A percentile compares a stretch with the other conserved stretches of the same genome.
These are phyloP conservation scores for Semicossyphus pulcher DNA, from an alignment of 2,113 vertebrate species.

Conservation along the genomic window DNA sequence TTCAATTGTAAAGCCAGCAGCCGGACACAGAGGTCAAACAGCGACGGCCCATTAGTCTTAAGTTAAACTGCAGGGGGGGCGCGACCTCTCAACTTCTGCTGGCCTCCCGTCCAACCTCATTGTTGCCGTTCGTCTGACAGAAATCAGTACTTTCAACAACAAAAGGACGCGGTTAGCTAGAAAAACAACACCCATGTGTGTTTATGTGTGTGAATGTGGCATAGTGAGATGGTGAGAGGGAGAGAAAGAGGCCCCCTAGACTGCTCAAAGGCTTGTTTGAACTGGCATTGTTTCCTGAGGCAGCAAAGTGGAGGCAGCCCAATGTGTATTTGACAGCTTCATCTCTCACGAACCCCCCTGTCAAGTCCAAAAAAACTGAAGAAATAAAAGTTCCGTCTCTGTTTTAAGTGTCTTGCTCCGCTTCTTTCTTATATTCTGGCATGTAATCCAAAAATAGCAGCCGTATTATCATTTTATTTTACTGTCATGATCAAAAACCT, in stretches of 20 bases:
- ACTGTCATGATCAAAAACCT: slow-evolving; percentile 49
- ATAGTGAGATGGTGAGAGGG: slow-evolving; percentile 31
- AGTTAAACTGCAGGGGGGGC: slow-evolving; percentile 51
- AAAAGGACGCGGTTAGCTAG: slow-evolving; percentile 24
- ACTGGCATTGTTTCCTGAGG: slow-evolving; percentile 75
- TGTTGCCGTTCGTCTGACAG: slow-evolving; percentile 38
- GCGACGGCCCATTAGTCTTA: slow-evolving; percentile 52
- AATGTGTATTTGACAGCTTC: slow-evolving; percentile 73
- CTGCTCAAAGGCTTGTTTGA: slow-evolving; percentile 77
- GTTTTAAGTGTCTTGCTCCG: slow-evolving; percentile 42
- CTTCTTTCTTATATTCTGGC: slow-evolving; percentile 39
- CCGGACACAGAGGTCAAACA: slow-evolving; percentile 52
- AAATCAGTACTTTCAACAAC: slow-evolving; percentile 48
- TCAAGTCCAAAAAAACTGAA: slow-evolving; percentile 50
- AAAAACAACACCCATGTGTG: slow-evolving; percentile 43
- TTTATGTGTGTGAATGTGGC: slow-evolving; percentile 36
- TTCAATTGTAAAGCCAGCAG: slow-evolving; percentile 43
- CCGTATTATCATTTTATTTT: slow-evolving; percentile 19
- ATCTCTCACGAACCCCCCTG: slow-evolving; percentile 41
- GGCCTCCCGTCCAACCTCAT: slow-evolving; percentile 39
- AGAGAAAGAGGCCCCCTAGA: slow-evolving; percentile 53
- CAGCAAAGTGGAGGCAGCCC: slow-evolving; percentile 69
- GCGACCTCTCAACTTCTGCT: slow-evolving; percentile 41
- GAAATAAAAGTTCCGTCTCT: slow-evolving; percentile 49
- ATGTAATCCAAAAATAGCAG: slow-evolving; percentile 64